These are phyloP conservation scores for Labeo calbasu DNA, from an alignment of 2,797 vertebrate species.

Conservation along the genomic window DNA sequence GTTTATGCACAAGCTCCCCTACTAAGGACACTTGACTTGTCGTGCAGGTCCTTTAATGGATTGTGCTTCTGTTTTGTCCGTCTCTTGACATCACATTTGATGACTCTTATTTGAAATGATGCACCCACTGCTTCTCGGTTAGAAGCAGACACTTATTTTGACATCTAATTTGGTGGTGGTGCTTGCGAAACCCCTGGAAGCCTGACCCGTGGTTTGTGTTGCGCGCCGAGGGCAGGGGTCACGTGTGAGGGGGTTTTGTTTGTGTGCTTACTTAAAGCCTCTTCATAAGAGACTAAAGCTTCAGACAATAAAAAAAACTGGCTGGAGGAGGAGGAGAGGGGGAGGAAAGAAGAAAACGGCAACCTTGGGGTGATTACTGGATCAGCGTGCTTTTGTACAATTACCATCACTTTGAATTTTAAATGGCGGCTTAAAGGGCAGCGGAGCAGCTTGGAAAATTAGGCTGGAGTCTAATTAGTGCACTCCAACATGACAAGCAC, in stretches of 20 bases:
- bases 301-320: slow-evolving; percentile 74
- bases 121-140: slow-evolving; percentile 54
- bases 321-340: slow-evolving; percentile 63
- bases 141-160: slow-evolving; percentile 66
- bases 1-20: slow-evolving; percentile 8
- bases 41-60: slow-evolving; percentile 62
- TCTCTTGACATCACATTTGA: slow-evolving; percentile 53
- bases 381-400: slow-evolving; percentile 91
- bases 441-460: slow-evolving; percentile 95
- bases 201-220: slow-evolving; percentile 58
- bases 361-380: slow-evolving; percentile 89
- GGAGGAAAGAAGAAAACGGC: slow-evolving; percentile 62
- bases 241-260: slow-evolving; percentile 66
- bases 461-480: slow-evolving; percentile 96
- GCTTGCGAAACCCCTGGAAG: slow-evolving; percentile 59
- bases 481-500: slow-evolving; percentile 92
- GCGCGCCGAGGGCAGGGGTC: slow-evolving; percentile 55
- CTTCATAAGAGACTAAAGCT: slow-evolving; percentile 74
- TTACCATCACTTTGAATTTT: slow-evolving; percentile 97
- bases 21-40: slow-evolving; percentile 64
- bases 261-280: slow-evolving; percentile 75
- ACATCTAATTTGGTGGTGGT: slow-evolving; percentile 67
- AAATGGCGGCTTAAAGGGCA: slow-evolving; percentile 98
- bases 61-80: slow-evolving; percentile 43
- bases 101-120: slow-evolving; percentile 63